Evolutionary conservation across 2,888 invertebrate genomes (phyloP), one percentile per base, ranked within the genome.

Genomic region (Linnaemya vulpina): DNA sequence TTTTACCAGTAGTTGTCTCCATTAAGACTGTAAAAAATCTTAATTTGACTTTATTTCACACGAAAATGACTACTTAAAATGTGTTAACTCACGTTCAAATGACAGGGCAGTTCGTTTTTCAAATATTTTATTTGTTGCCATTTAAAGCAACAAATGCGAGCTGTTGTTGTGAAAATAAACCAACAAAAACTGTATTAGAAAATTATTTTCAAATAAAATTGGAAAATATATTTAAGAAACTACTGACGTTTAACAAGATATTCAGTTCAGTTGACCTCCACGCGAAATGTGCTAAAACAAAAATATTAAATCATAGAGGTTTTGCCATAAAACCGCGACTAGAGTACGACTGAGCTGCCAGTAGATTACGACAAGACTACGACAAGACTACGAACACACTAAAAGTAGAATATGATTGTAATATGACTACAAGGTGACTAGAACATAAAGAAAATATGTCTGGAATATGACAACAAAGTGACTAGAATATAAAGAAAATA

Each of bases 31-130:
- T 17, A 51, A 63, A 68, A 67, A 74, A 68, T 38, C 51, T 75
- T 62, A 75, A 75, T 68, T 68, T 81, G 60, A 62, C 43, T 81
- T 80, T 38, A 67, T 46, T 67, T 58, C 35, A 11, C 20, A 46
- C 22, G 49, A 22, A 58, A 67, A 49, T 25, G 17, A 25, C 46
- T 7, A 55, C 20, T 62, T 30, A 13, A 60, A 68, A 68, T 60
- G 74, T 55, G 15, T 51, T 60, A 67, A 67, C 46, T 71, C 22
- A n/a, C 55, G 22, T 49, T 17, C 11, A 58, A 46, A 65, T 73
- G 79, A 65, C 71, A 73, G 38, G 49, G 22, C 38, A 79, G n/a
- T 73, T 55, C 55, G 62, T 71, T 63, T 17, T 17, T 38, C 20
- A 78, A 63, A 63, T 71, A 65, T 63, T 70, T 75, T 35, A 58